Evolutionary conservation across 2,888 invertebrate species (phyloP).

Genomic region (Polydesmus complanatus): DNA sequence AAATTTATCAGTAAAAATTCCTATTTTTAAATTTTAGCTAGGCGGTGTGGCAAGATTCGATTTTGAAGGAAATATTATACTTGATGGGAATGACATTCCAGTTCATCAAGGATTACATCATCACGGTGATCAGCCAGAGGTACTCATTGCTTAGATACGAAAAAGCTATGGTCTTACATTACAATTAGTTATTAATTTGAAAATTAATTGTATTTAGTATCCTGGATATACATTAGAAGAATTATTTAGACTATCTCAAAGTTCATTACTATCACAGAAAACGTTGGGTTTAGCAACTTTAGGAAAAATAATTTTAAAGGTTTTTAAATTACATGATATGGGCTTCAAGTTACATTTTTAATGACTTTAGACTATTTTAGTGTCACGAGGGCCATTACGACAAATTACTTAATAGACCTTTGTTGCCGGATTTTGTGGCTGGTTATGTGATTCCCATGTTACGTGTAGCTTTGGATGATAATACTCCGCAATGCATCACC

Average conservation of each 20-base stretch:
- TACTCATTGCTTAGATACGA: constrained; percentile 16
- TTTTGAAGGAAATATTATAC: constrained; percentile 28
- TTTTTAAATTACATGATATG: constrained; percentile 19
- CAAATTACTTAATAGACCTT: constrained; percentile 41
- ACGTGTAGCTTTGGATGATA: constrained; percentile 75
- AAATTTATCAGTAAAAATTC: constrained; percentile 16
- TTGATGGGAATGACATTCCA: constrained; percentile 3
- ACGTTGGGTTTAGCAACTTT: constrained; percentile 63
- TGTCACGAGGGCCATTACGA: constrained; percentile 15
- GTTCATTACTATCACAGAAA: constrained; percentile 65
- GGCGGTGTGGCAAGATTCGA: constrained; percentile 32
- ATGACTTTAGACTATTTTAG: not conserved
- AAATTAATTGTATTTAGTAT: too few relatives aligned
- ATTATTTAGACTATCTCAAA: constrained; percentile 57
- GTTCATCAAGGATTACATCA: constrained; percentile 54
- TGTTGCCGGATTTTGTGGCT: constrained; percentile 43
- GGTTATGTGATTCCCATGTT: constrained; percentile 61
- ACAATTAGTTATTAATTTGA: too few relatives aligned
- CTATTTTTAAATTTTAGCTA: constrained; percentile 20
- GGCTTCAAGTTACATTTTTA: not conserved
- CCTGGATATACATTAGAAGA: constrained; percentile 83
- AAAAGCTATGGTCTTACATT: too few relatives aligned
- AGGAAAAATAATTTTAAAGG: constrained; percentile 48
- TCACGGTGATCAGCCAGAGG: constrained; percentile 78
- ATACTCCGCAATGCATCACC: constrained; percentile 53